phyloP scores from a whole-genome alignment of 1,140 invertebrate species.

The Cydia strobilella region DNA sequence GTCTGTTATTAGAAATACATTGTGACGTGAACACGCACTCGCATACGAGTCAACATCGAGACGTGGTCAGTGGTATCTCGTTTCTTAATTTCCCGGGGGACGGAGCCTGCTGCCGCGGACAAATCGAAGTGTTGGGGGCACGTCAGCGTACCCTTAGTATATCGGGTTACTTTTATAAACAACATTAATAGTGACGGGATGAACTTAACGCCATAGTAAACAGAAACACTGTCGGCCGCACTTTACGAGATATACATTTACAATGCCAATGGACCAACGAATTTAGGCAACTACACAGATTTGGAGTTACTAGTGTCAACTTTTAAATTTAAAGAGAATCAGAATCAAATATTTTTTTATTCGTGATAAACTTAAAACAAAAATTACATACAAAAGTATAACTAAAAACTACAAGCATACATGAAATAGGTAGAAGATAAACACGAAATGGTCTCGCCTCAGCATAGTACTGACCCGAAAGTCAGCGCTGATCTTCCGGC shows the following conservation, averaged over 20 bases:
- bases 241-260: not conserved
- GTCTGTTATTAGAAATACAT: slow-evolving; percentile 29
- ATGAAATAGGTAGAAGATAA: too few species aligned
- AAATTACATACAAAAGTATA: too few species aligned
- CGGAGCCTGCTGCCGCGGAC: slow-evolving; percentile 55
- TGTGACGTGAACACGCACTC: slow-evolving; percentile 28
- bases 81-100: slow-evolving; percentile 74
- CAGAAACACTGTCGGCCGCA: not conserved
- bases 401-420: too few species aligned
- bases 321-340: too few species aligned
- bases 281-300: not conserved
- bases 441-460: too few species aligned
- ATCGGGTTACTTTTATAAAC: slow-evolving; percentile 62
- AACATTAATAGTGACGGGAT: slow-evolving; percentile 42
- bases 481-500: too few species aligned
- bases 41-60: slow-evolving; percentile 38
- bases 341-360: too few species aligned
- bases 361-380: too few species aligned
- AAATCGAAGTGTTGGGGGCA: slow-evolving; percentile 67
- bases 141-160: slow-evolving; percentile 39
- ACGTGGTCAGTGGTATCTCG: slow-evolving; percentile 65
- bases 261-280: not conserved
- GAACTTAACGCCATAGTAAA: slow-evolving; percentile 13
- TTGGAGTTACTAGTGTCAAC: too few species aligned
- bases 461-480: too few species aligned